Conservation (phyloP, 2,888 invertebrate genomes). For the Sphaerophoria rueppellii region DNA sequence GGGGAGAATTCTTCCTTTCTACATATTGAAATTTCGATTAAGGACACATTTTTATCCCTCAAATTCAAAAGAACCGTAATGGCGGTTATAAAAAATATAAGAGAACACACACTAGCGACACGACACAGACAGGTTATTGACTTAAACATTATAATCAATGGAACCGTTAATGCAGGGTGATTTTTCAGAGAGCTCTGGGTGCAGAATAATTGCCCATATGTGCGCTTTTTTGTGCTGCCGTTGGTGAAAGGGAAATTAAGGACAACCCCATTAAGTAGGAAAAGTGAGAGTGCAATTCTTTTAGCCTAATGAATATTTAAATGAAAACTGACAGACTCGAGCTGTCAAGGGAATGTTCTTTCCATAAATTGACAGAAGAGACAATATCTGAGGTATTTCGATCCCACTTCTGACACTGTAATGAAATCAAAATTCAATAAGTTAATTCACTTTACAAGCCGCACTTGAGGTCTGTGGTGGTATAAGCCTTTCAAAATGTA, state of each 20-base stretch:
- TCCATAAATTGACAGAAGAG: not conserved
- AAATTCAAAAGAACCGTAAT: constrained; percentile 46
- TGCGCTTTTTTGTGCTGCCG: constrained; percentile 43
- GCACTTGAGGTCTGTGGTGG: constrained; percentile 39
- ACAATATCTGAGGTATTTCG: not conserved
- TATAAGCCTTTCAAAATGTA: constrained; percentile 21
- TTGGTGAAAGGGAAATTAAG: not conserved
- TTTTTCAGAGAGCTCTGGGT: constrained; percentile 22
- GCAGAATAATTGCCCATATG: constrained; percentile 68
- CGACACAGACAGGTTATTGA: constrained; percentile 1
- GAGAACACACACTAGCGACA: constrained; percentile 5
- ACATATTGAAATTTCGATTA: constrained; percentile 34
- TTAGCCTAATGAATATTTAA: constrained; percentile 23
- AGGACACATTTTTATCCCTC: constrained; percentile 38
- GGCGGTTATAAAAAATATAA: constrained; percentile 49
- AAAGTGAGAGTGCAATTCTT: constrained; percentile 26
- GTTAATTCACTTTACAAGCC: constrained; percentile 60
- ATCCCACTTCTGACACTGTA: not conserved
- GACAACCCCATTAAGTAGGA: constrained; percentile 34
- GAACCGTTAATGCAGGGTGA: constrained; percentile 29
- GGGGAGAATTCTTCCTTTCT: not conserved
- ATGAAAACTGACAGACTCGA: constrained; percentile 34
- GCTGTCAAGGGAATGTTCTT: constrained; percentile 33
- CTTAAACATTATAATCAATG: constrained; percentile 55
- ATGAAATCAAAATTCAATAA: constrained; percentile 27